A percentile compares a stretch with the other conserved stretches of the same genome.
These are phyloP conservation scores for Gymnorhina tibicen DNA, from an alignment of 2,113 vertebrate species.

Conservation along the genomic window DNA sequence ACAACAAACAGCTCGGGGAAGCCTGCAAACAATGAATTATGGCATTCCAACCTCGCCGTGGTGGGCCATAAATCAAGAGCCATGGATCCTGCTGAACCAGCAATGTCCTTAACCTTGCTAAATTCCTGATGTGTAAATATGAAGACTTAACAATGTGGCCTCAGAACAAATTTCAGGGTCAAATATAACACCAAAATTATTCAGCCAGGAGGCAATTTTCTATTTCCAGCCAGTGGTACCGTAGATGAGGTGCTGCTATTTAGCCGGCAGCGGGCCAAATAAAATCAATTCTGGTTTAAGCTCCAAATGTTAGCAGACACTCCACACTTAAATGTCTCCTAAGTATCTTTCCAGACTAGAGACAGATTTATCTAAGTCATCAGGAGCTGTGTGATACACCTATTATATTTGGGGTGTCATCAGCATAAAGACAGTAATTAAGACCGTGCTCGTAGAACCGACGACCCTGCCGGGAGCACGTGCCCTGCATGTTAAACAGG, in stretches of 20 bases:
- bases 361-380: neutral
- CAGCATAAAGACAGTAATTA: constrained; percentile 36
- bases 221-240: neutral
- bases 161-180: constrained; percentile 13
- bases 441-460: neutral
- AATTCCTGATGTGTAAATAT: constrained; percentile 21
- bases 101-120: constrained; percentile 30
- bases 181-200: neutral
- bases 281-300: neutral
- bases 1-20: neutral
- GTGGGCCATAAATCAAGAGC: constrained; percentile 28
- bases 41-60: neutral
- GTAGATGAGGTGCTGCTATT: neutral
- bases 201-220: neutral
- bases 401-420: constrained; percentile 18
- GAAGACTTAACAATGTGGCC: neutral
- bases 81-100: neutral
- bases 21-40: neutral
- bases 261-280: neutral
- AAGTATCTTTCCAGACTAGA: neutral
- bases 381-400: neutral
- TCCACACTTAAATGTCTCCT: neutral
- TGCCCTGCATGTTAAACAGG: neutral
- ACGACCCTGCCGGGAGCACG: neutral
- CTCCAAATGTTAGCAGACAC: neutral